Conservation (phyloP, 2,888 invertebrate genomes). For the Ephialtes manifestator region DNA sequence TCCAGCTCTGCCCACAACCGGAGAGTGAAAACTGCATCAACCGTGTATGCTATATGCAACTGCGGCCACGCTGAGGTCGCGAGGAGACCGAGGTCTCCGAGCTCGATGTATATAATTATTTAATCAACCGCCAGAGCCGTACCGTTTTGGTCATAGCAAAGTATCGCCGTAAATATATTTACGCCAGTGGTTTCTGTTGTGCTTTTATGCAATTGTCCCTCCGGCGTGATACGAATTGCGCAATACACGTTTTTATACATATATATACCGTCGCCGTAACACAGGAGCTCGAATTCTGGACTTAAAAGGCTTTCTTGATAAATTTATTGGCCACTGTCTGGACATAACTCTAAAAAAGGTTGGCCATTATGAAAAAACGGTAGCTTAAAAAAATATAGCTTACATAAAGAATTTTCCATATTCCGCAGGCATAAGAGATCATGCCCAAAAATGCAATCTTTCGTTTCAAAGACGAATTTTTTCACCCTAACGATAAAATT, state of each 20-base stretch:
- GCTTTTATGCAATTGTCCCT: conserved; percentile 38
- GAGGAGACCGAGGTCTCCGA: conserved; percentile 17
- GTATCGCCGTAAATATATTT: conserved; percentile 25
- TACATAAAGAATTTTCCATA: too few species aligned
- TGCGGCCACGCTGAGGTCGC: conserved; percentile 13
- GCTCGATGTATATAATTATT: conserved; percentile 19
- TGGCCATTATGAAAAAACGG: too few species aligned
- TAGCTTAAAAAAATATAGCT: too few species aligned
- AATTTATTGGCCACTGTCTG: neutral
- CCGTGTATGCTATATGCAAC: neutral
- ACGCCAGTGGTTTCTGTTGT: neutral
- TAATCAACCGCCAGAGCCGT: conserved; percentile 21
- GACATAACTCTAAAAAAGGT: neutral
- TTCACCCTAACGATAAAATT: too few species aligned
- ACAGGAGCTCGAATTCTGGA: conserved; percentile 2
- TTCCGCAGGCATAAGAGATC: too few species aligned
- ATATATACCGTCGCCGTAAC: neutral
- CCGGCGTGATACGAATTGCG: conserved; percentile 3
- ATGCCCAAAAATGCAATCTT: too few species aligned
- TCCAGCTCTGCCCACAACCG: conserved; percentile 25
- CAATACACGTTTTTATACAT: neutral
- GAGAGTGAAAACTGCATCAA: conserved; percentile 26
- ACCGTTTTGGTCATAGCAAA: conserved; percentile 25
- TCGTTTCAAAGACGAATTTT: too few species aligned
- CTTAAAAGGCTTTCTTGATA: neutral